Evolutionary conservation across 37 sponge, comb jelly and placozoan genomes (phyloP).

Genomic region (Petrosia ficiformis): DNA sequence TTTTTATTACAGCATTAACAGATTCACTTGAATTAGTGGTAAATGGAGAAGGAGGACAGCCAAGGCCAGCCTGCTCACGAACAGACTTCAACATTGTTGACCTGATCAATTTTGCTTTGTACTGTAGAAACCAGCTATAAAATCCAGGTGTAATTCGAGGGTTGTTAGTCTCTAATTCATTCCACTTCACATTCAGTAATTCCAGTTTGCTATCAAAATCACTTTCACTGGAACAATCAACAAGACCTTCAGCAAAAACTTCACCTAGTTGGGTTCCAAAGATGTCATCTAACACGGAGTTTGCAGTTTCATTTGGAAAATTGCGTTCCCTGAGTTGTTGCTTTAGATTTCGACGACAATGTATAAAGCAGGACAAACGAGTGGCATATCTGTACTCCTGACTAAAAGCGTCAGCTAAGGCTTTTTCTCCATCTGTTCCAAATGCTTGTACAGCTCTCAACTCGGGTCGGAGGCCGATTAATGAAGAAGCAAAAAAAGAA

Average conservation of each 20-base stretch:
- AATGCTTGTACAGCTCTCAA: neutral
- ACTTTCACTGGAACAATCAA: neutral
- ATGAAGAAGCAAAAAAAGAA: conserved; percentile 35
- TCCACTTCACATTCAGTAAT: neutral
- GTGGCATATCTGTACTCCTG: conserved; percentile 13
- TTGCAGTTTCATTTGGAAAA: neutral
- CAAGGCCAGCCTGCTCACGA: conserved; percentile 10
- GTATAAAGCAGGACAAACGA: conserved; percentile 35
- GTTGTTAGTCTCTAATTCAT: neutral
- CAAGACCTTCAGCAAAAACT: neutral
- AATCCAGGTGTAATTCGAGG: neutral
- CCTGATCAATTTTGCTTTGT: neutral
- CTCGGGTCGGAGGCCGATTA: conserved; percentile 17
- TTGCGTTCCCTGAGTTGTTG: conserved; percentile 23
- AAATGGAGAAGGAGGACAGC: conserved; percentile 10
- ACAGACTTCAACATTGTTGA: neutral
- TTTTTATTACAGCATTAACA: neutral
- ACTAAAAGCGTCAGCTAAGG: conserved; percentile 31
- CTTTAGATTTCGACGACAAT: conserved; percentile 35
- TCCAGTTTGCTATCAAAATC: neutral
- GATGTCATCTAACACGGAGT: conserved; percentile 23
- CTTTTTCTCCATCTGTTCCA: conserved; percentile 47
- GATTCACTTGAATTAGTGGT: neutral
- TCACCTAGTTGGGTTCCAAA: conserved; percentile 31
- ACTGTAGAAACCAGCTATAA: neutral